Evolutionary conservation across 2,113 vertebrate species (phyloP), one percentile per base, ranked within the genome.

Genomic region (Aegotheles bennettii): DNA sequence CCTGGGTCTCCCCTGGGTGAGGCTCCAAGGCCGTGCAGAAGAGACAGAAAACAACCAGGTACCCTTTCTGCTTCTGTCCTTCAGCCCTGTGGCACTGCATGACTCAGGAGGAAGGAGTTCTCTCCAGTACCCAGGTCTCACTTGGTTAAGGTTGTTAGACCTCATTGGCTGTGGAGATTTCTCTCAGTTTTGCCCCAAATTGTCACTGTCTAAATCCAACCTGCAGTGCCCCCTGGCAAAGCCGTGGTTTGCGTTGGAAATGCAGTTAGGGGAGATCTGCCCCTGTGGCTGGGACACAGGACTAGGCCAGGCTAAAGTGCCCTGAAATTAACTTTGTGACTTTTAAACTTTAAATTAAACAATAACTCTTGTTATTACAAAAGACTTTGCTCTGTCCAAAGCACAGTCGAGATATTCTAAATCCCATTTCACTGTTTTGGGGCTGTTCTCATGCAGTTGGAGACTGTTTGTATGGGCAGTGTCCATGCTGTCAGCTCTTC

Each of bases 191-290:
- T 38, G 19, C 63, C 54, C 3, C 1, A 47, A 15, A n/a, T 1
- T 42, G 14, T 29, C 13, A 7, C 19, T 53, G 23, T n/a, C 40
- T 33, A 19, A 40, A 26, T 6, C 9, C n/a, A 54, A 35, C 47
- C 47, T 11, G 11, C 26, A 10, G 16, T 1, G 13, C 28, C 43
- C 11, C 13, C 7, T 0, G 1, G 57, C 54, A 53, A 20, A 63
- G 61, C 24, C 43, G 16, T 2, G 2, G 40, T 31, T 64, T 23
- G 51, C 7, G 7, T 0, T 9, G 59, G 26, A 51, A 35, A 31
- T 26, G 26, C 35, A 20, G 60, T 3, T 16, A 31, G 19, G 15
- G 16, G 59, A 61, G 16, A 15, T 51, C 59, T 84, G 3, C 14
- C 53, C 40, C 9, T 6, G 14, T 6, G 45, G 35, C 40, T 23